A percentile compares a stretch with the other conserved stretches of the same genome.
Conservation (phyloP, 2,888 invertebrate species). For the Drosophila kuntzei region DNA sequence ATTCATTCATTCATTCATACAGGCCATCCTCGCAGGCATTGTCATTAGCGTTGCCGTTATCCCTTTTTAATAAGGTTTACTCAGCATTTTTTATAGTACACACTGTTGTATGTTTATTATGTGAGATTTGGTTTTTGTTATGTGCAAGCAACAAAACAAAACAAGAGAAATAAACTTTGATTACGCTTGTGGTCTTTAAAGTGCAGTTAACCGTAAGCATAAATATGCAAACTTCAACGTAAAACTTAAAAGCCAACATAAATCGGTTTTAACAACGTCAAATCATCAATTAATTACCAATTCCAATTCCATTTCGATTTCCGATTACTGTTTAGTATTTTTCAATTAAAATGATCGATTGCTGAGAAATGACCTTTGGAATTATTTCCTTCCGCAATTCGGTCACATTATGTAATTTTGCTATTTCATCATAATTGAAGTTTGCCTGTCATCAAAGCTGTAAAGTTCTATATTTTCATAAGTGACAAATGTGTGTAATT, state of each 20-base stretch:
- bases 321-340: conserved; percentile 8
- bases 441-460: neutral
- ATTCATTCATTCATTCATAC: conserved; percentile 5
- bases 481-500: neutral
- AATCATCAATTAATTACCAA: conserved; percentile 5
- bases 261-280: neutral
- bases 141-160: conserved; percentile 51
- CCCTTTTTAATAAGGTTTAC: conserved; percentile 82
- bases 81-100: conserved; percentile 66
- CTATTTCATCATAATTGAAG: neutral
- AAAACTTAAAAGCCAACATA: neutral
- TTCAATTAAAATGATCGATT: conserved; percentile 1
- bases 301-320: conserved; percentile 11
- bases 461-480: neutral
- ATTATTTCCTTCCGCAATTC: neutral
- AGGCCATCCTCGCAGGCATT: conserved; percentile 61
- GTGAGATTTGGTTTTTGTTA: conserved; percentile 68
- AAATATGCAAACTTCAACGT: neutral
- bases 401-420: conserved; percentile 11
- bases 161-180: conserved; percentile 41
- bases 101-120: conserved; percentile 64
- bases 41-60: conserved; percentile 77
- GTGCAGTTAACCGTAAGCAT: conserved; percentile 6
- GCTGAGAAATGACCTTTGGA: too few relatives aligned
- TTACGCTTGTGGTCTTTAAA: conserved; percentile 31